These are phyloP conservation scores for Crocodylus rhombifer DNA, from an alignment of 2,797 vertebrate species.

Conservation along the genomic window DNA sequence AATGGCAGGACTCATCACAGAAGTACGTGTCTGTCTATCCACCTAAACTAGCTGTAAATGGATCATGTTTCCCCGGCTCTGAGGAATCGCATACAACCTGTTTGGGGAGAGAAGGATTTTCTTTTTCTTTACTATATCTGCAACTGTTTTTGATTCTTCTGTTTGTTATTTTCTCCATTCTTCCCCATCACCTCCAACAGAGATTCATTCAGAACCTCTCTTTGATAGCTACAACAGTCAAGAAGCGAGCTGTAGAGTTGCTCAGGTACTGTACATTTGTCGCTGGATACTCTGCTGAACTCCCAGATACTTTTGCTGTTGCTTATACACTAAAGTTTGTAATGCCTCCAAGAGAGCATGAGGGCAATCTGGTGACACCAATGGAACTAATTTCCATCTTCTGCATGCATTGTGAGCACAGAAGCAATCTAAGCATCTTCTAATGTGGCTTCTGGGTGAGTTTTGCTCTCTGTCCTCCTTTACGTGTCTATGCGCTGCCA, in stretches of 20 bases:
- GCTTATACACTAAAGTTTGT: conserved; percentile 22
- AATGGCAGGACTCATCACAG: conserved; percentile 51
- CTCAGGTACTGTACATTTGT: conserved; percentile 10
- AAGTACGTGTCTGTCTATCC: conserved; percentile 37
- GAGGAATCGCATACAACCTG: conserved; percentile 50
- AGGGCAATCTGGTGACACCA: conserved; percentile 41
- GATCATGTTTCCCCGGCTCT: conserved; percentile 38
- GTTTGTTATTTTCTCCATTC: not conserved
- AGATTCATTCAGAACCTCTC: not conserved
- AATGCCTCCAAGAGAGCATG: conserved; percentile 41
- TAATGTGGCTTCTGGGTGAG: not conserved
- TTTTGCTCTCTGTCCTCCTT: not conserved
- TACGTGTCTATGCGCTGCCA: not conserved
- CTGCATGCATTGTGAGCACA: not conserved
- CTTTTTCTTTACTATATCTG: not conserved
- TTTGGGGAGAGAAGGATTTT: conserved; percentile 46
- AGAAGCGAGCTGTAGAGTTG: not conserved
- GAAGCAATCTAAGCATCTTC: not conserved
- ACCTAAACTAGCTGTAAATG: conserved; percentile 8
- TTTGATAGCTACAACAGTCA: not conserved
- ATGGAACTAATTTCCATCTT: conserved; percentile 39
- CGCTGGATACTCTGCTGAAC: conserved; percentile 45
- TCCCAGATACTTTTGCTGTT: conserved; percentile 49
- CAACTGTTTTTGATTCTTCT: not conserved
- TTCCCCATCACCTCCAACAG: not conserved